A percentile compares a stretch with the other conserved stretches of the same genome.
Conservation (phyloP, 23 tunicate species). For the Aplidium turbinatum region DNA sequence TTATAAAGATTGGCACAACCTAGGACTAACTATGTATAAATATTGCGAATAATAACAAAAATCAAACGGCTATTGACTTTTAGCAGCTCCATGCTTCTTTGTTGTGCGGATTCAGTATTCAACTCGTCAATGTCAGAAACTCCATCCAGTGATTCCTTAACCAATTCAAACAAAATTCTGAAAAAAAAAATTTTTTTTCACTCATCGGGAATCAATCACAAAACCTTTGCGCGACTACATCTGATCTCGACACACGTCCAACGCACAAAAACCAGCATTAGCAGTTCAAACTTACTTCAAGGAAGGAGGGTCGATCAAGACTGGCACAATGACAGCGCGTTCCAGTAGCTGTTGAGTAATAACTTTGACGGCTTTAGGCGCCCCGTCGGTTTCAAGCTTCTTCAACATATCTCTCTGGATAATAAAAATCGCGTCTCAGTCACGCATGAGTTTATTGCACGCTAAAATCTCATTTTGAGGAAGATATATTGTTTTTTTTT, state of each 20-base stretch:
- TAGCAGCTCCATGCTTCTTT: conserved; percentile 60
- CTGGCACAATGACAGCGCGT: conserved; percentile 69
- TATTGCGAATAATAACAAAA: no score
- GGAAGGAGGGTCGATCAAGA: conserved; percentile 63
- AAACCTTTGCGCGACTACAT: no score
- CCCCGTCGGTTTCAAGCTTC: conserved; percentile 66
- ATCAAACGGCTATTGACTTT: conserved; percentile 17
- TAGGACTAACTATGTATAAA: no score
- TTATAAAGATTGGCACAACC: no score
- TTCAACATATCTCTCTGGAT: conserved; percentile 71
- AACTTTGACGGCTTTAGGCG: conserved; percentile 36
- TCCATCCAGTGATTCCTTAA: conserved; percentile 61
- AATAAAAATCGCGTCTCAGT: no score
- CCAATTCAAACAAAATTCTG: conserved; percentile 54
- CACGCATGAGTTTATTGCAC: no score
- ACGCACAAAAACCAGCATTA: background rate
- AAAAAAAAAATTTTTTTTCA: background rate
- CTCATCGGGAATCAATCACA: no score
- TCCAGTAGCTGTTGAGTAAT: conserved; percentile 72
- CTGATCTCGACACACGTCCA: no score
- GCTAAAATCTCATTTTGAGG: no score
- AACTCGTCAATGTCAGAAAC: conserved; percentile 56
- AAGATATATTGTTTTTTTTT: no score
- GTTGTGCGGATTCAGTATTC: conserved; percentile 36
- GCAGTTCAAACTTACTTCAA: conserved; percentile 39